phyloP scores from a whole-genome alignment of 2,888 invertebrate species.

The Cyaniris semiargus region DNA sequence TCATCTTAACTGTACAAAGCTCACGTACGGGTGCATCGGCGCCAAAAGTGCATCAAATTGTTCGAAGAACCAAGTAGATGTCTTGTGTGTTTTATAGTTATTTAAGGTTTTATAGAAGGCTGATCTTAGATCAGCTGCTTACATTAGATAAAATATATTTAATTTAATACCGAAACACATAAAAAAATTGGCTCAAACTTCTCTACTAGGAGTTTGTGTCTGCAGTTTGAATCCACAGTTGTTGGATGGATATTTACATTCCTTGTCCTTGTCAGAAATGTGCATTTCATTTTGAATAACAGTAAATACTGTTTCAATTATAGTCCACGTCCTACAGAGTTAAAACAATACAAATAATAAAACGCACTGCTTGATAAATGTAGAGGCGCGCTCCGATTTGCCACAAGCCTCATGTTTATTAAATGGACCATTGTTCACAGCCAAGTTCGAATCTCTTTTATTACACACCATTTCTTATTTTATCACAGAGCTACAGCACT shows the following conservation, averaged over 20 bases:
- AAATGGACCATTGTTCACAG: slow-evolving; percentile 21
- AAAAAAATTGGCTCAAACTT: not conserved
- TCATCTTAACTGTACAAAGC: slow-evolving; percentile 49
- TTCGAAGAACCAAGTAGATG: not conserved
- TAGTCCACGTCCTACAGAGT: not conserved
- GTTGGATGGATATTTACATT: not conserved
- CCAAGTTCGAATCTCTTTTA: slow-evolving; percentile 20
- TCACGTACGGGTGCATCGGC: slow-evolving; percentile 49
- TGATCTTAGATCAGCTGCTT: not conserved
- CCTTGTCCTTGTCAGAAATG: not conserved
- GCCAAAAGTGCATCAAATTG: slow-evolving; percentile 26
- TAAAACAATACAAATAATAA: slow-evolving; percentile 5
- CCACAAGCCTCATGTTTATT: slow-evolving; percentile 47
- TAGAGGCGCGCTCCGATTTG: slow-evolving; percentile 15
- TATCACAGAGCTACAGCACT: not conserved
- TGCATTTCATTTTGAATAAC: not conserved
- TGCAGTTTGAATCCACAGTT: no score
- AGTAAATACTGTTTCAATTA: not conserved
- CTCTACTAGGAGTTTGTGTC: no score
- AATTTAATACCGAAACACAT: not conserved
- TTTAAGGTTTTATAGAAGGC: not conserved
- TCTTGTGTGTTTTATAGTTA: not conserved
- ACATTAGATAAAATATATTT: no score
- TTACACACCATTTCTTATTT: not conserved
- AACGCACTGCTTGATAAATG: slow-evolving; percentile 9